phyloP scores from a whole-genome alignment of 2,888 invertebrate species.

The Xylota segnis region DNA sequence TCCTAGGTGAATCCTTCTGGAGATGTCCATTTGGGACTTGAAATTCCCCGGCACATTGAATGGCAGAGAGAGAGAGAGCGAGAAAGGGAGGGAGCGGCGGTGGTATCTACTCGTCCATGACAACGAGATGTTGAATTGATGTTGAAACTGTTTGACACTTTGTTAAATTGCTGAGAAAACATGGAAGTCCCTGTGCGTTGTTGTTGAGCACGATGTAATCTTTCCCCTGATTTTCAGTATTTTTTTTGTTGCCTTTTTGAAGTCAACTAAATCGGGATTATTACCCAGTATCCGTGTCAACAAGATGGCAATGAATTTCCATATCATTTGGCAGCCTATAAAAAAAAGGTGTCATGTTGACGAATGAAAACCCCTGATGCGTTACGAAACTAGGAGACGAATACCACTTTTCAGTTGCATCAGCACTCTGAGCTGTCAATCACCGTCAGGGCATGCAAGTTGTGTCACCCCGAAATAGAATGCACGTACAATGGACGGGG shows the following conservation, averaged over 20 bases:
- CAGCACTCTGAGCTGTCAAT: slow-evolving; percentile 84
- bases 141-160: slow-evolving; percentile 77
- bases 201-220: slow-evolving; percentile 74
- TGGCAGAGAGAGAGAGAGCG: background rate
- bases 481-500: slow-evolving; percentile 48
- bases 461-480: slow-evolving; percentile 71
- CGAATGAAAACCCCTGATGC: slow-evolving; percentile 59
- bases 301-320: slow-evolving; percentile 72
- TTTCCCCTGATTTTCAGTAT: slow-evolving; percentile 56
- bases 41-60: slow-evolving; percentile 53
- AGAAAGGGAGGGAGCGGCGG: slow-evolving; percentile 15
- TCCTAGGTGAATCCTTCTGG: slow-evolving; percentile 70
- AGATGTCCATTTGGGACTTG: slow-evolving; percentile 67
- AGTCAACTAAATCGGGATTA: slow-evolving; percentile 73
- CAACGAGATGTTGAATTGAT: slow-evolving; percentile 75
- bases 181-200: slow-evolving; percentile 73
- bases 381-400: slow-evolving; percentile 63
- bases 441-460: slow-evolving; percentile 77
- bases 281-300: slow-evolving; percentile 68
- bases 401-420: slow-evolving; percentile 60
- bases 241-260: slow-evolving; percentile 44
- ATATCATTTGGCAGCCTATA: slow-evolving; percentile 74
- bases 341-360: slow-evolving; percentile 73
- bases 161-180: slow-evolving; percentile 77
- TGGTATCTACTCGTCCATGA: slow-evolving; percentile 68